phyloP scores from a whole-genome alignment of 2,888 invertebrate genomes.

The Sicus ferrugineus region DNA sequence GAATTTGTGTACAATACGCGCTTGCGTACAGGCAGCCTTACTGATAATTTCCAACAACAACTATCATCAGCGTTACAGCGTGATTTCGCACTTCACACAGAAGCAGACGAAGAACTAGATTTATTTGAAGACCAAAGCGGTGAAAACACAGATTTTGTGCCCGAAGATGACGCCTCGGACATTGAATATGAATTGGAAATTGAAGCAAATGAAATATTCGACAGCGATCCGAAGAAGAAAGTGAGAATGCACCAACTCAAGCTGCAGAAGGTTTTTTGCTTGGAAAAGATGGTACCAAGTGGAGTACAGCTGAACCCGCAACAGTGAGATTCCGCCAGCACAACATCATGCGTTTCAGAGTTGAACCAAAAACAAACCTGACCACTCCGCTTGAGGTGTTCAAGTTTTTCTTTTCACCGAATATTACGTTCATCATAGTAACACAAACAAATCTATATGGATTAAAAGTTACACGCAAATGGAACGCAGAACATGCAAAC shows the following conservation, averaged over 20 bases:
- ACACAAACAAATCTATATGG: conserved; percentile 5
- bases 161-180: conserved; percentile 3
- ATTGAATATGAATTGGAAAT: neutral
- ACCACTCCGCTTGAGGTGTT: neutral
- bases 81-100: conserved; percentile 19
- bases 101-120: conserved; percentile 27
- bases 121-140: conserved; percentile 6
- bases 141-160: neutral
- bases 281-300: conserved; percentile 10
- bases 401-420: neutral
- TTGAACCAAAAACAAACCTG: neutral
- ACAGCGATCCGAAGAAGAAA: conserved; percentile 3
- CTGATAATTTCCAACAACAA: conserved; percentile 32
- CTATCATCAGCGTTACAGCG: conserved; percentile 29
- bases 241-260: conserved; percentile 13
- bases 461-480: neutral
- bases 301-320: conserved; percentile 14
- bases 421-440: conserved; percentile 1
- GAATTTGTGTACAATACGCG: conserved; percentile 29
- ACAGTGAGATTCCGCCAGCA: conserved; percentile 10
- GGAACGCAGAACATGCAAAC: conserved; percentile 27
- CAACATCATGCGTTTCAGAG: conserved; percentile 10
- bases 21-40: conserved; percentile 31
- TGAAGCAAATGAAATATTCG: conserved; percentile 9
- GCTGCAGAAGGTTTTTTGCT: conserved; percentile 4